Base-by-base conservation (phyloP, 2,113 vertebrate genomes). In the Gobio gobio region DNA sequence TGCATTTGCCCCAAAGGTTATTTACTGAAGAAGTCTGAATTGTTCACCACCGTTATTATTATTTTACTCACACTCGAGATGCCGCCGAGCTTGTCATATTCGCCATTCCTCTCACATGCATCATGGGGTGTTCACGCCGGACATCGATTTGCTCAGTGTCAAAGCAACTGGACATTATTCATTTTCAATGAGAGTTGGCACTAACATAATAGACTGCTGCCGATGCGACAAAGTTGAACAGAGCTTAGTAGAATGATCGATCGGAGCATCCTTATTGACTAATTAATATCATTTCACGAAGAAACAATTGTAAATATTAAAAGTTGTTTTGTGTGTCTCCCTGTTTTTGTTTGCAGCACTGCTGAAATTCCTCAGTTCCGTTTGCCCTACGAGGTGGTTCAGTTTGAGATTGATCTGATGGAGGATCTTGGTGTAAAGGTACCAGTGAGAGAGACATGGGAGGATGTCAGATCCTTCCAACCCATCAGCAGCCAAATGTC, bases 341-440 rank as follows among this genome's bases (percentile, higher is more conserved):
- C 40, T 82, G 18, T 72, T 5, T 43, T 63, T 85, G 40, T 47
- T 5, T 81, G 59, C 86, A 99, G 97, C 87, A 90, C 78, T 0
- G 95, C 96, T 89, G 97, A 98, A 94, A 98, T 97, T 82, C 96
- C 97, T 84, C 96, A 98, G 91, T 98, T 97, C 90, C 94, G 96
- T 36, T 92, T 98, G 90, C 96, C 97, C 0, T 95, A 93, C 80
- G 95, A 97, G 86, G 96, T 95, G 0, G 96, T 98, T 88, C 94
- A 95, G 94, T 98, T 97, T 93, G 97, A 98, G 94, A 93, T 95
- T 2, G 87, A 95, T 81, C 95, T 98, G 85, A 95, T 98, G 97
- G 97, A 97, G 90, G 96, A 97, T 92, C 95, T 98, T 63, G 97
- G 96, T 87, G 95, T 98, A 14, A 91, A 93, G 93, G 93, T 94